These are phyloP conservation scores for Sebastes nivosus DNA, from an alignment of 2,797 vertebrate genomes.

Conservation along the genomic window DNA sequence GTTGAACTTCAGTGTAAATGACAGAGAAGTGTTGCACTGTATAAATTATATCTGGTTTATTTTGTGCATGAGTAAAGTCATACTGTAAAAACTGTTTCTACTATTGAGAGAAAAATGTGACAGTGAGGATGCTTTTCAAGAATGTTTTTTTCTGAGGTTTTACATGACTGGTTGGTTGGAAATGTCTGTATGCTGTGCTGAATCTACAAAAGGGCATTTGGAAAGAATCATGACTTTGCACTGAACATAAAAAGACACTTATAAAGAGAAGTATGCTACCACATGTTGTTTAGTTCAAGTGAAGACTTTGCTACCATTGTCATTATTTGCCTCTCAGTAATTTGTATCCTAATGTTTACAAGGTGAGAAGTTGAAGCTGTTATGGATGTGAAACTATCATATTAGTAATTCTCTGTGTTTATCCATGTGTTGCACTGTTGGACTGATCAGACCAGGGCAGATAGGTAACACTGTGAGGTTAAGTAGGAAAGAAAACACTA, in stretches of 20 bases:
- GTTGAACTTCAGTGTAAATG: conserved; percentile 39
- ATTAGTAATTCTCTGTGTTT: conserved; percentile 45
- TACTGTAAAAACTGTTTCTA: conserved; percentile 29
- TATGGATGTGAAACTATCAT: conserved; percentile 34
- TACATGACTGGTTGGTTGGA: background rate
- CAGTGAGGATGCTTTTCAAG: background rate
- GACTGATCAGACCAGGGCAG: conserved; percentile 33
- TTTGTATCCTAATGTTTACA: conserved; percentile 61
- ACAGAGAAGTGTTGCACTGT: conserved; percentile 37
- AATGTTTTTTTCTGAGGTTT: conserved; percentile 21
- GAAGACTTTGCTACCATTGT: conserved; percentile 39
- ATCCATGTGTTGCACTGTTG: conserved; percentile 33
- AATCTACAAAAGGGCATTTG: conserved; percentile 20
- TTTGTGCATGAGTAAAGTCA: conserved; percentile 59
- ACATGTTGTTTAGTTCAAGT: conserved; percentile 32
- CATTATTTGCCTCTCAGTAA: conserved; percentile 42
- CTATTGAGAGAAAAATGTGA: conserved; percentile 16
- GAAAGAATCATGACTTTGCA: conserved; percentile 42
- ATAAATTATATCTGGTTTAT: conserved; percentile 49
- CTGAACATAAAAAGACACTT: conserved; percentile 37
- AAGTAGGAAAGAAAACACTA: background rate
- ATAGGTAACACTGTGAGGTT: conserved; percentile 9
- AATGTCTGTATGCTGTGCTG: conserved; percentile 5
- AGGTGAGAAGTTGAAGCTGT: conserved; percentile 31
- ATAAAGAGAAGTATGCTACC: conserved; percentile 16